Conservation (phyloP, 92 coral and sea anemone species). For the Zoanthus gigantus region DNA sequence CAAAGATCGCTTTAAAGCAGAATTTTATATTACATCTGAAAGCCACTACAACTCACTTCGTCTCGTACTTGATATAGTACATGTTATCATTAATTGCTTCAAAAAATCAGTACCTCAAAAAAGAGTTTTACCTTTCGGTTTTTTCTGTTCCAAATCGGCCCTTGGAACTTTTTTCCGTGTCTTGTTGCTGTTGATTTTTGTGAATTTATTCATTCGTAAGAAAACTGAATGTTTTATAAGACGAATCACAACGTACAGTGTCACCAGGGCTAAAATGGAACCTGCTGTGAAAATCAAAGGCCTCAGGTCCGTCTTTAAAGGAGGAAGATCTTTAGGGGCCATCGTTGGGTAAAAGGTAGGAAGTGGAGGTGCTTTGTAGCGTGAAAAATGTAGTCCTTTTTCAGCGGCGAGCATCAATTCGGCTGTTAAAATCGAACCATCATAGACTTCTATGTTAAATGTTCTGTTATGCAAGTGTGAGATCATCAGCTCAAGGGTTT, state of each 20-base stretch:
- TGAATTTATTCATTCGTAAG: conserved; percentile 71
- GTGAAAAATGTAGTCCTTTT: conserved; percentile 12
- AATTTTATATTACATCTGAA: too few species aligned
- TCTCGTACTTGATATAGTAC: too few species aligned
- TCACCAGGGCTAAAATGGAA: conserved; percentile 55
- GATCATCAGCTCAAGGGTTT: conserved; percentile 34
- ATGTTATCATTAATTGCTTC: too few species aligned
- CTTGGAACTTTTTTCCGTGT: conserved; percentile 46
- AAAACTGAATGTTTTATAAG: conserved; percentile 73
- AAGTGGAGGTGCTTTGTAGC: conserved; percentile 25
- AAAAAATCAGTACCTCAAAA: background rate
- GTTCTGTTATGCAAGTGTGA: conserved; percentile 51
- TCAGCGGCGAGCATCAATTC: conserved; percentile 26
- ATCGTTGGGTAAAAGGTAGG: background rate
- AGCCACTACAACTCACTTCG: too few species aligned
- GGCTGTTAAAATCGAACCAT: conserved; percentile 3
- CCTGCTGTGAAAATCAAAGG: conserved; percentile 74
- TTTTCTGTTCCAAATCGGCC: conserved; percentile 46
- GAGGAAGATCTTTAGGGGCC: conserved; percentile 42
- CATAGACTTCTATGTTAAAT: conserved; percentile 29
- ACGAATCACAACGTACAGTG: conserved; percentile 67
- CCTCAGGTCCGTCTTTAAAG: conserved; percentile 63
- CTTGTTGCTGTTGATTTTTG: conserved; percentile 79
- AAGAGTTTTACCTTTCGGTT: conserved; percentile 37
- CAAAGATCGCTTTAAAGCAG: too few species aligned